A percentile compares a stretch with the other conserved stretches of the same genome.
Evolutionary conservation across 1,140 invertebrate species (phyloP).

Genomic region (Rhyzopertha dominica): DNA sequence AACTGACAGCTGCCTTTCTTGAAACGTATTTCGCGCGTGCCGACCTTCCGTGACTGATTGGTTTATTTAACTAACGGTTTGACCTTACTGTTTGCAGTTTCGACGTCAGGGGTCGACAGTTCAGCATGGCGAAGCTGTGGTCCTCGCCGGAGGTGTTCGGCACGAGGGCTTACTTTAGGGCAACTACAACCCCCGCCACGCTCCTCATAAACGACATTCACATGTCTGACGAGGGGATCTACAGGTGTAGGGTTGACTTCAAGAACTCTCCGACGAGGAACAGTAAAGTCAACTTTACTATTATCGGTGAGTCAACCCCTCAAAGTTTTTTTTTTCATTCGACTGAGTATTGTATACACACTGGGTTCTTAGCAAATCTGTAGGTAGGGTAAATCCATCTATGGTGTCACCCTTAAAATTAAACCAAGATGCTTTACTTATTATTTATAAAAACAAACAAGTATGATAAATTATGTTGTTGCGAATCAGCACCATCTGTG

Average conservation of each 20-base stretch:
- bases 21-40: too few species aligned
- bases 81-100: conserved; percentile 60
- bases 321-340: too few species aligned
- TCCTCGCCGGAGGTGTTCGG: conserved; percentile 75
- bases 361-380: too few species aligned
- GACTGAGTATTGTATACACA: too few species aligned
- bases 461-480: too few species aligned
- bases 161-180: conserved; percentile 67
- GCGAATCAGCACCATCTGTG: too few species aligned
- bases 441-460: too few species aligned
- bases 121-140: conserved; percentile 70
- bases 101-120: conserved; percentile 70
- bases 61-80: conserved; percentile 4
- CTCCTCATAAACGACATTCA: conserved; percentile 68
- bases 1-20: conserved; percentile 18
- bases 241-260: conserved; percentile 84
- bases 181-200: conserved; percentile 61
- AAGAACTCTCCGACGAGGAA: conserved; percentile 81
- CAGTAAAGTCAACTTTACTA: conserved; percentile 77
- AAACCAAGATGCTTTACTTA: too few species aligned
- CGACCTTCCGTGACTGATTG: conserved; percentile 11
- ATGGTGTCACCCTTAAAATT: too few species aligned
- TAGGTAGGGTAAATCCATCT: too few species aligned
- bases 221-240: conserved; percentile 72
- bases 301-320: conserved; percentile 68